These are phyloP conservation scores for Antitype chi DNA, from an alignment of 2,888 invertebrate genomes.

Conservation along the genomic window DNA sequence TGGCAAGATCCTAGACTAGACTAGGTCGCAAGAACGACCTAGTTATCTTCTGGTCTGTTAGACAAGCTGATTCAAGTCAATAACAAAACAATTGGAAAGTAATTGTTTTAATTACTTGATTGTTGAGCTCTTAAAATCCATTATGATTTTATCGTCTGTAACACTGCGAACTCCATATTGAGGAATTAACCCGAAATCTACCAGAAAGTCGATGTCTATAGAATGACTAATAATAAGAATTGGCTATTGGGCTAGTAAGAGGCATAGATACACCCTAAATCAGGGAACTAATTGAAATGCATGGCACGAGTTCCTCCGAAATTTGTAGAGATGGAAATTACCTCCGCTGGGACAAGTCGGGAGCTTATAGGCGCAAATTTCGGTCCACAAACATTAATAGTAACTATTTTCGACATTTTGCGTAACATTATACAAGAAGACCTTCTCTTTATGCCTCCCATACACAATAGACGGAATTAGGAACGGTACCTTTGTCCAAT, in stretches of 20 bases:
- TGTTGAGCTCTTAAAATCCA: not conserved
- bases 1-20: not conserved
- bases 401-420: conserved; percentile 28
- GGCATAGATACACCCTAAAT: conserved; percentile 26
- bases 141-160: not conserved
- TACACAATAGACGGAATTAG: conserved; percentile 31
- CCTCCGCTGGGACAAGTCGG: not conserved
- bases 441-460: conserved; percentile 12
- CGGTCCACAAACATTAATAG: conserved; percentile 7
- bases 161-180: not conserved
- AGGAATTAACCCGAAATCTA: conserved; percentile 1
- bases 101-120: too few species aligned
- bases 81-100: too few species aligned
- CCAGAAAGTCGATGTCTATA: not conserved
- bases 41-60: not conserved
- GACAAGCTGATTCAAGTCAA: too few species aligned
- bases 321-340: conserved; percentile 42
- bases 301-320: conserved; percentile 36
- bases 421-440: conserved; percentile 22
- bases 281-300: conserved; percentile 52
- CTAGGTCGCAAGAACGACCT: not conserved
- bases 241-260: conserved; percentile 4
- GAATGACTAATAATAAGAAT: not conserved
- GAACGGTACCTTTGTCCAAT: conserved; percentile 15
- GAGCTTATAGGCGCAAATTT: conserved; percentile 12